Evolutionary conservation across 2,888 invertebrate species (phyloP), one percentile per base, ranked within the genome.

Genomic region (Apotomis betuletana): DNA sequence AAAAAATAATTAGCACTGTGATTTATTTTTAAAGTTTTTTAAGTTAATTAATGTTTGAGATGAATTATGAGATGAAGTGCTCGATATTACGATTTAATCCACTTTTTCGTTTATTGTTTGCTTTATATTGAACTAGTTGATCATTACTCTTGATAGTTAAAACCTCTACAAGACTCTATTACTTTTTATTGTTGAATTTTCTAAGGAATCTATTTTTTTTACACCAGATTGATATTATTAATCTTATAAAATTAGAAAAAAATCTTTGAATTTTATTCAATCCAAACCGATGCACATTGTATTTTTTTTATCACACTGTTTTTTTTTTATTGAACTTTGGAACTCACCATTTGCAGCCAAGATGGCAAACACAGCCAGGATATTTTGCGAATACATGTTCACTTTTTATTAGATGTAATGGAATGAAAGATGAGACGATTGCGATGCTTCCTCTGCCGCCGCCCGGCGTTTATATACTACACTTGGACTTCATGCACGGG

Each of bases 401-500:
- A 83, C 79, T 73, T 65, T 60, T 75, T 27, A n/a, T 57, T 71
- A 80, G 75, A 79, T 75, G 77, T 77, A 74, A 2, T 27, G 27
- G 27, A 69, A 78, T 77, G 55, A 70, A 54, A 76, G 77, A 76
- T 76, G 77, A 73, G 71, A 46, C 77, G 81, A 79, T 78, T 78
- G 77, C 77, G 84, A 88, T 90, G 88, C 88, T 87, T 87, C 88
- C 86, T 88, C 79, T 84, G 87, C 76, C 80, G 76, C 75, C 83
- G 89, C 83, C 80, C 77, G 84, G 89, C 79, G 86, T 85, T 92
- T 92, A 89, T 89, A 92, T 92, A 92, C 92, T 92, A 90, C 85
- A 86, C 83, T 81, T 84, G 80, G 80, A 85, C 83, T 83, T 88
- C 84, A 86, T 85, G 80, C 78, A 79, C 88, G 79, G 77, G 81